Evolutionary conservation across 2,797 vertebrate species (phyloP).

Genomic region (Dermochelys coriacea): DNA sequence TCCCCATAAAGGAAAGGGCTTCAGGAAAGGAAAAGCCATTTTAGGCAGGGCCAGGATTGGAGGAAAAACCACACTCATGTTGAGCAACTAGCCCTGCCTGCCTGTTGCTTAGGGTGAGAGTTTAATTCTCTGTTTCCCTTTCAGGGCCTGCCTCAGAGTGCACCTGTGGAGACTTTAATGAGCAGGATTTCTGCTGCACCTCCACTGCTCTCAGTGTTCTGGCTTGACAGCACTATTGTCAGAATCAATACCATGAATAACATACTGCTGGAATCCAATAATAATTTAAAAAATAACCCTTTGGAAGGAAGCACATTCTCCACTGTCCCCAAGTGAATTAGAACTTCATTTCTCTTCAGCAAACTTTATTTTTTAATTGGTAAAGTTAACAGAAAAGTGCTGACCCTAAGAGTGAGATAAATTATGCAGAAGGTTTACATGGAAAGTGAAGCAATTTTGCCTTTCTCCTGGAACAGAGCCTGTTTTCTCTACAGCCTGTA

Average conservation of each 20-base stretch:
- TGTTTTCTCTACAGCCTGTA: neutral
- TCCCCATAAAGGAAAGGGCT: neutral
- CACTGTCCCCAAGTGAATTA: fast-evolving
- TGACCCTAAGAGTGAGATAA: neutral
- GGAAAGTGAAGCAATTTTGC: fast-evolving
- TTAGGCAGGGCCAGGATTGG: neutral
- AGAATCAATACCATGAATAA: neutral
- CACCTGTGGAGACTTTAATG: fast-evolving
- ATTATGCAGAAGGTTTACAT: neutral
- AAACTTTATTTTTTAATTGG: neutral
- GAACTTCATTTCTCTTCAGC: constrained; percentile 14
- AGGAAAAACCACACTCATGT: neutral
- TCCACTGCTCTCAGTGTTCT: neutral
- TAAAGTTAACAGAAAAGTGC: neutral
- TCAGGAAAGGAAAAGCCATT: neutral
- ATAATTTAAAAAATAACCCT: neutral
- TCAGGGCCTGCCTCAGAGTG: neutral
- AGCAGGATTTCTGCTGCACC: neutral
- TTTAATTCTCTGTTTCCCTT: neutral
- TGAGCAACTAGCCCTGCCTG: neutral
- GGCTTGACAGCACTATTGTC: neutral
- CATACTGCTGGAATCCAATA: fast-evolving
- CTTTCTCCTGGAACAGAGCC: neutral
- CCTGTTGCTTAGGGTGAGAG: neutral
- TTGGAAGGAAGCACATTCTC: neutral